phyloP scores from a whole-genome alignment of 2,113 vertebrate species.

The Ammodytes marinus region DNA sequence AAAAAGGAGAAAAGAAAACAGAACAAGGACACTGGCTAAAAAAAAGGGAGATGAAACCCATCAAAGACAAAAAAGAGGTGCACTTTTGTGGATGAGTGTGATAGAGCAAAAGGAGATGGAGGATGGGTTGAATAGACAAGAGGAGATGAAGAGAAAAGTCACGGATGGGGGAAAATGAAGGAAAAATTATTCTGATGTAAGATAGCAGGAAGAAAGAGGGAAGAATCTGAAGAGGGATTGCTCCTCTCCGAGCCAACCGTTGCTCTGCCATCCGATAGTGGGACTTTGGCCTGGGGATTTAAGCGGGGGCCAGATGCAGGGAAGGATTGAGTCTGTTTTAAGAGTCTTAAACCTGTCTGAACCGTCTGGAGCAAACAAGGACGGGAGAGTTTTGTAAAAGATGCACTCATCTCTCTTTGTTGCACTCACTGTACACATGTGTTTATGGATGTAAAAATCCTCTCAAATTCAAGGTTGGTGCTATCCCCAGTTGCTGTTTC shows the following conservation, averaged over 20 bases:
- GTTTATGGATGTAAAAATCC: constrained; percentile 37
- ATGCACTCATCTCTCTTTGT: neutral
- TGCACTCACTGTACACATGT: constrained; percentile 16
- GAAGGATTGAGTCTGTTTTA: constrained; percentile 76
- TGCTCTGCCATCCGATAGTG: constrained; percentile 39
- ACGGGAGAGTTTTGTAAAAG: constrained; percentile 25
- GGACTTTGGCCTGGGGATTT: constrained; percentile 61
- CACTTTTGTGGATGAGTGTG: constrained; percentile 5
- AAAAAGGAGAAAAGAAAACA: constrained; percentile 25
- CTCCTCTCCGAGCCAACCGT: constrained; percentile 55
- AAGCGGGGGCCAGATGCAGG: constrained; percentile 73
- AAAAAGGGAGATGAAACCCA: constrained; percentile 9
- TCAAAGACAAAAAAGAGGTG: constrained; percentile 26
- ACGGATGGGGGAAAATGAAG: constrained; percentile 5
- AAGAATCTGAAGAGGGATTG: constrained; percentile 38
- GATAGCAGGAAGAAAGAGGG: constrained; percentile 31
- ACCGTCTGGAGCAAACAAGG: constrained; percentile 64
- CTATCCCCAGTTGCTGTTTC: constrained; percentile 10
- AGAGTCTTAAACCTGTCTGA: constrained; percentile 81
- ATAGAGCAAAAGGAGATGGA: constrained; percentile 1
- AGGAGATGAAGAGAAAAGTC: constrained; percentile 17
- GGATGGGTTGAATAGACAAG: neutral
- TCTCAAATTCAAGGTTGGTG: constrained; percentile 37
- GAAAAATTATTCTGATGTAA: constrained; percentile 37
- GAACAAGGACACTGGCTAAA: constrained; percentile 42